Evolutionary conservation across 2,113 vertebrate species (phyloP).

Genomic region (Glaucidium brasilianum): DNA sequence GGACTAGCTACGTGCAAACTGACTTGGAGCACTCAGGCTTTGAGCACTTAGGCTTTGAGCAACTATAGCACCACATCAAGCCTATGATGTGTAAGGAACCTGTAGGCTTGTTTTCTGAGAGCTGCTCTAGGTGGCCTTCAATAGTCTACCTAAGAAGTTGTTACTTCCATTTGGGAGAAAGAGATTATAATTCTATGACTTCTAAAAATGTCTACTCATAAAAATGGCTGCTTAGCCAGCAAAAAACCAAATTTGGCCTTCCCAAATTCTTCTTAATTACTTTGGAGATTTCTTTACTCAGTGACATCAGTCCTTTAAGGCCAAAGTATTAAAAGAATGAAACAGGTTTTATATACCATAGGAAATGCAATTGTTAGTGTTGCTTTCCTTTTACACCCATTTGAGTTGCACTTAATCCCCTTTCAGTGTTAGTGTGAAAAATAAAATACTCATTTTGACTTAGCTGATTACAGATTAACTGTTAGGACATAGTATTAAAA

Average conservation of each 20-base stretch:
- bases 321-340: neutral
- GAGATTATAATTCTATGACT: neutral
- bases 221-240: neutral
- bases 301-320: neutral
- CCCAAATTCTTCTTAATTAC: fast-evolving
- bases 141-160: neutral
- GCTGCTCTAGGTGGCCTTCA: neutral
- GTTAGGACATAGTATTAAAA: neutral
- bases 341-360: neutral
- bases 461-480: neutral
- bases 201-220: neutral
- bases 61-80: neutral
- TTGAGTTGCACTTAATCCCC: neutral
- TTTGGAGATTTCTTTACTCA: fast-evolving
- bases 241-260: neutral
- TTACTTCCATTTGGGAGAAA: neutral
- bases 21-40: neutral
- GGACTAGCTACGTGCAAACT: neutral
- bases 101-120: neutral
- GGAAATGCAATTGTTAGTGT: neutral
- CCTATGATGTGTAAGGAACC: neutral
- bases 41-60: neutral
- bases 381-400: neutral
- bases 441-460: neutral
- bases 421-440: fast-evolving